Evolutionary conservation across 2,888 invertebrate species (phyloP), one percentile per base, ranked within the genome.

Genomic region (Scaptomyza cyrtandrae): DNA sequence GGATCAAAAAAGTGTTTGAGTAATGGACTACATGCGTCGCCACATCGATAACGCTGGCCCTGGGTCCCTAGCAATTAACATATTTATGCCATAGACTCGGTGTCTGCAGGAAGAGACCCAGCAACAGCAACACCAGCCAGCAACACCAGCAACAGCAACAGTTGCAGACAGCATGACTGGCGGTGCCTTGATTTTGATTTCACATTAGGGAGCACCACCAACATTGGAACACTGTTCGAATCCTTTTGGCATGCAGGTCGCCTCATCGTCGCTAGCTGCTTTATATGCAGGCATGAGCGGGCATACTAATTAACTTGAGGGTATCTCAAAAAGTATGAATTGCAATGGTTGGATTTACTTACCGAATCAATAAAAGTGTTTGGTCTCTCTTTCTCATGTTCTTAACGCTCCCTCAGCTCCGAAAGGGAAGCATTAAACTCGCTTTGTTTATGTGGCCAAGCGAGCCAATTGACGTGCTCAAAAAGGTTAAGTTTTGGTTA

Each of bases 271-370:
- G 71, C 74, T 60, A 63, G 79, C 71, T 71, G 65, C 57, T 75
- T 75, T 72, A 86, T 77, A 83, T 83, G 88, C 88, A 88, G 88
- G 80, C 88, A 82, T 83, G 83, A 88, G 77, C 86, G 83, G 83
- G 83, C 88, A 83, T 83, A 88, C 88, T 86, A 88, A 83, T 83
- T 83, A 88, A 86, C 77, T 64, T 59, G 53, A 71, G 67, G 75
- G 79, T 70, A 71, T 72, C 68, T 69, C 61, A 27, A 65, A 29
- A 65, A 37, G 70, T 70, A 63, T 54, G 70, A 60, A 58, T 62
- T 52, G 52, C 64, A 72, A 68, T 86, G 78, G 65, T 80, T 78
- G 80, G 83, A 84, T 86, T 79, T 85, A 73, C 75, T 75, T 61
- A 73, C 63, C 68, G 78, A 83, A 84, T 81, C 80, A 81, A 81